A percentile compares a stretch with the other conserved stretches of the same genome.
phyloP scores from a whole-genome alignment of 2,797 vertebrate genomes.

The Eleutherodactylus coqui region DNA sequence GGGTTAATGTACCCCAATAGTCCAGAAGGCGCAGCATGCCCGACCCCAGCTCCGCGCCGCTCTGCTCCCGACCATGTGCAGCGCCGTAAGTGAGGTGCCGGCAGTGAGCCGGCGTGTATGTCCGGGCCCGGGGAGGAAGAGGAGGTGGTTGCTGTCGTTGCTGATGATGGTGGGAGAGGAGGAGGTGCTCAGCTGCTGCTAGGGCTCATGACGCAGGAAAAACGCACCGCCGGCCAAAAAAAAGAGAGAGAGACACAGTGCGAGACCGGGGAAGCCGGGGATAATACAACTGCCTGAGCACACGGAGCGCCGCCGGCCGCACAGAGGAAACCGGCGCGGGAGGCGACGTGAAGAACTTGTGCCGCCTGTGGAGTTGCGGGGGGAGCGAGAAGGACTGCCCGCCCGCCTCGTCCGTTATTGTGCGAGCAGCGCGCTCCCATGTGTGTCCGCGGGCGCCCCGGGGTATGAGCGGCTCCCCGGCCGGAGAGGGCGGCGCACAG shows the following conservation, averaged over 20 bases:
- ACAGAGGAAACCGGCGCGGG: constrained; percentile 40
- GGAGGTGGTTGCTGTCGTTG: constrained; percentile 60
- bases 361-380: constrained; percentile 52
- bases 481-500: constrained; percentile 47
- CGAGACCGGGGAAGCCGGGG: constrained; percentile 14
- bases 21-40: too few relatives aligned
- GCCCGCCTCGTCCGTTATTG: background rate
- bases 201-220: constrained; percentile 63
- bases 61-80: background rate
- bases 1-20: too few relatives aligned
- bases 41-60: too few relatives aligned
- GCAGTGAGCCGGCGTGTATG: constrained; percentile 52
- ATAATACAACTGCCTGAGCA: background rate
- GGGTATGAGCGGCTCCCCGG: constrained; percentile 49
- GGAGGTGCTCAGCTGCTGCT: constrained; percentile 60
- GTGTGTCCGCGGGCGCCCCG: background rate
- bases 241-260: constrained; percentile 35
- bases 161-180: constrained; percentile 58
- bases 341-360: constrained; percentile 57
- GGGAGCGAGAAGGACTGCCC: constrained; percentile 50
- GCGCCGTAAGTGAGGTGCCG: background rate
- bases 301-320: background rate
- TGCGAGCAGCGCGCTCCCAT: background rate
- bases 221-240: constrained; percentile 48
- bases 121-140: constrained; percentile 61